A percentile compares a stretch with the other conserved stretches of the same genome.
Evolutionary conservation across 2,888 invertebrate genomes (phyloP).

Genomic region (Epicampocera succincta): DNA sequence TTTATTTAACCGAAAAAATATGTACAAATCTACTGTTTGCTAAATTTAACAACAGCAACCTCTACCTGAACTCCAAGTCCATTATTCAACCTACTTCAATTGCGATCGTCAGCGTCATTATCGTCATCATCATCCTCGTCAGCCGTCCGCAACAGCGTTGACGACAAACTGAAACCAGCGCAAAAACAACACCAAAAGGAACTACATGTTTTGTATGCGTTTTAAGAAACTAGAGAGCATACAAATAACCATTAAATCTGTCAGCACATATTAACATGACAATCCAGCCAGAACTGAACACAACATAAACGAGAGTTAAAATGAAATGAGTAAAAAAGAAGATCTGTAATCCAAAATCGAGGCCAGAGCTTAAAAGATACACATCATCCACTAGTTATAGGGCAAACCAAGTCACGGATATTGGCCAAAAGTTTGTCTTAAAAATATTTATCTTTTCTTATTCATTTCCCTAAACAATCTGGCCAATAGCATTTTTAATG

Average conservation of each 20-base stretch:
- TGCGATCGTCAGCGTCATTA: constrained; percentile 33
- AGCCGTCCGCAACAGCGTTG: constrained; percentile 49
- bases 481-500: no score
- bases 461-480: no score
- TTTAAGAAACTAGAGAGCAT: constrained; percentile 64
- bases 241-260: constrained; percentile 74
- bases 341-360: constrained; percentile 25
- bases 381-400: no score
- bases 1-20: constrained; percentile 54
- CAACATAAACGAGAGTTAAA: constrained; percentile 46
- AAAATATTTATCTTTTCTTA: not conserved
- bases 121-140: constrained; percentile 47
- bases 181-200: not conserved
- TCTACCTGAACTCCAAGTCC: constrained; percentile 48
- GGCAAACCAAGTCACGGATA: no score
- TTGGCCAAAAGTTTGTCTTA: no score
- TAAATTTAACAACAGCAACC: constrained; percentile 57
- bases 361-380: not conserved
- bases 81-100: constrained; percentile 60
- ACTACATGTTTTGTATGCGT: constrained; percentile 51
- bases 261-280: constrained; percentile 73
- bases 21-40: constrained; percentile 50
- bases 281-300: constrained; percentile 67
- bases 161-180: constrained; percentile 6
- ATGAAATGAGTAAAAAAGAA: constrained; percentile 32